phyloP scores from a whole-genome alignment of 2,888 invertebrate genomes.

The Eristalis intricaria region DNA sequence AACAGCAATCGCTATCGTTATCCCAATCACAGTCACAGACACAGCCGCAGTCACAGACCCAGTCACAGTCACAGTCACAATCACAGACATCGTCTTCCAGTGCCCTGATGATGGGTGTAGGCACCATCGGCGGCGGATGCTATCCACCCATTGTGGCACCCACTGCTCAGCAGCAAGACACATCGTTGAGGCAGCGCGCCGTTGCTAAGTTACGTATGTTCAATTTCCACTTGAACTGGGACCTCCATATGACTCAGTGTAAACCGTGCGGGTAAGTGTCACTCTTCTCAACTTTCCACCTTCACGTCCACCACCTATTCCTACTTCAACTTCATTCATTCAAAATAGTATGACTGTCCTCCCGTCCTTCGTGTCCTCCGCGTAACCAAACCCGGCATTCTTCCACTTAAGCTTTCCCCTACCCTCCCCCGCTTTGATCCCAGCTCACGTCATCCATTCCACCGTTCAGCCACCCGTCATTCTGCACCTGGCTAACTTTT shows the following conservation, averaged over 20 bases:
- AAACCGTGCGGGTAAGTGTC: slow-evolving; percentile 81
- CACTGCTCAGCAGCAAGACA: slow-evolving; percentile 75
- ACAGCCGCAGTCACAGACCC: slow-evolving; percentile 64
- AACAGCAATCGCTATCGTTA: slow-evolving; percentile 22
- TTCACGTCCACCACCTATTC: neutral
- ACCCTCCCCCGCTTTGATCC: neutral
- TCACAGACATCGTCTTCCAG: slow-evolving; percentile 69
- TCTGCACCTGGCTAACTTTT: slow-evolving; percentile 55
- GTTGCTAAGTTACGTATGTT: slow-evolving; percentile 81
- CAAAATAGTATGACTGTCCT: slow-evolving; percentile 18
- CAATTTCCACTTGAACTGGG: slow-evolving; percentile 82
- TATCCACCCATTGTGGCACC: slow-evolving; percentile 68
- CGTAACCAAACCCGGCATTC: neutral
- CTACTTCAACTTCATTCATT: neutral
- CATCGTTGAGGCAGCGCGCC: slow-evolving; percentile 80
- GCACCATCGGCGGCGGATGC: slow-evolving; percentile 39
- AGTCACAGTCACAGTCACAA: neutral
- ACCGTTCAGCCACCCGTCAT: neutral
- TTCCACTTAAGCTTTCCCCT: slow-evolving; percentile 32
- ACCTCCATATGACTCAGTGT: slow-evolving; percentile 82
- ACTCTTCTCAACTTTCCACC: slow-evolving; percentile 2
- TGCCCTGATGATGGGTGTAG: slow-evolving; percentile 60
- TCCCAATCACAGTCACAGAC: neutral
- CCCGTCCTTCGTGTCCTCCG: slow-evolving; percentile 5
- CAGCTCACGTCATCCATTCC: slow-evolving; percentile 20